Base-by-base conservation (phyloP, 23 tunicate genomes). In the Phallusia fumigata region DNA sequence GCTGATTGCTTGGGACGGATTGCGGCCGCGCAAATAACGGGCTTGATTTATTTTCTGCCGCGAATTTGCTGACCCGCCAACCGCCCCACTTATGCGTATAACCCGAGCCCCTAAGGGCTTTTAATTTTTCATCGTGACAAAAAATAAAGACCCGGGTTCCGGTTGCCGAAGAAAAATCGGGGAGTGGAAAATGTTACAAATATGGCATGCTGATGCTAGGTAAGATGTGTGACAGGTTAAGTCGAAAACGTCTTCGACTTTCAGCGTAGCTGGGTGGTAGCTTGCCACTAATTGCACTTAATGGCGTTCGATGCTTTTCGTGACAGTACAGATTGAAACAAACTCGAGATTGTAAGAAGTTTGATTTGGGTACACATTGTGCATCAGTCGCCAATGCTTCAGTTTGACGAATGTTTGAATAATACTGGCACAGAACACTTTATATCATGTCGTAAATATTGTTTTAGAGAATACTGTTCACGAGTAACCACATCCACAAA, bases 91-190 rank as follows among this genome's bases (percentile, higher is more conserved):
- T 58, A 58, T 58, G 69, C 69, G 69, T 24, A 58, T 13, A 24
- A 58, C 69, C 28, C 69, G 28, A 58, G 16, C 69, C 69, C 28
- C 15, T 11, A 13, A 58, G 28, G 5, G 69, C 69, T 58, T 58
- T 58, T 58, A 58, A 58, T 58, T 58, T 58, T 58, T 58, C 69
- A 58, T 58, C 69, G 69, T 58, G 69, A 58, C 69, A 58, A 58
- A 58, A 58, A 58, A 58, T 58, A 58, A 40, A 40, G 28, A 16
- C 69, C 16, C 13, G 69, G 69, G 69, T 58, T 24, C 69, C 69
- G 28, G 69, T 21, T 21, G 69, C 69, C 11, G 26, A 58, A 58
- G 69, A 21, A 58, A 58, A 58, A 58, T 16, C 28, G 8, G 69
- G 69, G 15, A 58, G 69, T 40, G 5, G 47, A 40, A 40, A 40